Conservation (phyloP, 2,797 vertebrate species). For the Chaetodon trifasciatus region DNA sequence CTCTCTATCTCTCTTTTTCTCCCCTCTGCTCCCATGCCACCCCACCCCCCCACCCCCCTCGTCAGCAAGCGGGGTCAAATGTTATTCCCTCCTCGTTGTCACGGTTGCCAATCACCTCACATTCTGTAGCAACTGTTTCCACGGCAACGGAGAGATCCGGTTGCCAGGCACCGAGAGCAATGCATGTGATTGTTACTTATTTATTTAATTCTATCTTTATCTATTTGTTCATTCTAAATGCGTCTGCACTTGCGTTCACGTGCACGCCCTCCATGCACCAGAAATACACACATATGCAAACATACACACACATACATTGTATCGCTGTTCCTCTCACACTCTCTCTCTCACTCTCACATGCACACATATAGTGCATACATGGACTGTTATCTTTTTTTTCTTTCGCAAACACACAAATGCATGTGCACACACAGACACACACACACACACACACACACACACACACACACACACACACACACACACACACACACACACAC, state of each 20-base stretch:
- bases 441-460: not conserved
- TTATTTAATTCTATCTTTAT: conserved; percentile 89
- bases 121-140: conserved; percentile 90
- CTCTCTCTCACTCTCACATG: conserved; percentile 18
- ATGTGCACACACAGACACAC: not conserved
- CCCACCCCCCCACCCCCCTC: conserved; percentile 42
- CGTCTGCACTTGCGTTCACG: conserved; percentile 65
- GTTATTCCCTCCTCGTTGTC: conserved; percentile 88
- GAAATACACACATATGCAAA: conserved; percentile 30
- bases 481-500: conserved; percentile 1
- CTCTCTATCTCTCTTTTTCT: conserved; percentile 24
- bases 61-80: conserved; percentile 86
- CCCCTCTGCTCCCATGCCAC: not conserved
- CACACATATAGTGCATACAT: conserved; percentile 14
- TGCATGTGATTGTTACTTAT: conserved; percentile 88
- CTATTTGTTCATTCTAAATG: conserved; percentile 88
- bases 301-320: conserved; percentile 30
- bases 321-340: conserved; percentile 23
- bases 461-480: not conserved
- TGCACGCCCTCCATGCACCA: conserved; percentile 55
- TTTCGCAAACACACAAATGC: not conserved
- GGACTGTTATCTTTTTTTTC: conserved; percentile 23
- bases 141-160: conserved; percentile 87
- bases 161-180: conserved; percentile 89
- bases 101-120: conserved; percentile 88